A percentile compares a stretch with the other conserved stretches of the same genome.
These are phyloP conservation scores for Formica selysi DNA, from an alignment of 1,140 invertebrate species.

Conservation along the genomic window DNA sequence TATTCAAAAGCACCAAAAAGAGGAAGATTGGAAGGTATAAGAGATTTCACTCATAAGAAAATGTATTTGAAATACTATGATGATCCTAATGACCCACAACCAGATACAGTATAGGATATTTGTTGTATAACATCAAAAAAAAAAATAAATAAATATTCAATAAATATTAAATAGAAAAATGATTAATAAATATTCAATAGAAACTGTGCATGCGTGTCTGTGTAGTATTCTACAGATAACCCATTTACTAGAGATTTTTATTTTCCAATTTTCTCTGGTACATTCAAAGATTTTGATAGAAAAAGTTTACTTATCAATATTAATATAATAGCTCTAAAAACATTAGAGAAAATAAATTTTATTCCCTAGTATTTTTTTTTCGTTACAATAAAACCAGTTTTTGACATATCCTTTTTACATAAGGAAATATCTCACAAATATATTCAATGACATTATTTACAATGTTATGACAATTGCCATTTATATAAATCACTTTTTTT, in stretches of 20 bases:
- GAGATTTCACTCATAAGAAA: slow-evolving; percentile 92
- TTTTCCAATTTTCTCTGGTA: slow-evolving; percentile 39
- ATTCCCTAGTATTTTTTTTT: slow-evolving; percentile 30
- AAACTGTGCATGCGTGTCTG: neutral
- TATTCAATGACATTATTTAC: slow-evolving; percentile 48
- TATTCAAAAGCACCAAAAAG: slow-evolving; percentile 92
- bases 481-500: slow-evolving; percentile 6
- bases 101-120: slow-evolving; percentile 86
- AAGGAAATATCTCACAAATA: slow-evolving; percentile 33
- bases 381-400: neutral
- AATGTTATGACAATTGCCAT: slow-evolving; percentile 12
- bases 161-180: no score
- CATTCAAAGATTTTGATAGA: slow-evolving; percentile 29
- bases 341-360: slow-evolving; percentile 52
- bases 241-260: slow-evolving; percentile 43
- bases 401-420: neutral
- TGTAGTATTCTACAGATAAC: neutral
- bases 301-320: slow-evolving; percentile 31
- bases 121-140: slow-evolving; percentile 7
- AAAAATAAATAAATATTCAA: neutral
- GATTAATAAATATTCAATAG: neutral
- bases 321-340: slow-evolving; percentile 14
- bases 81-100: slow-evolving; percentile 90
- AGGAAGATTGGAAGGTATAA: slow-evolving; percentile 93
- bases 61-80: slow-evolving; percentile 92